Evolutionary conservation across 2,797 vertebrate genomes (phyloP).

Genomic region (Halcyon smyrnensis): DNA sequence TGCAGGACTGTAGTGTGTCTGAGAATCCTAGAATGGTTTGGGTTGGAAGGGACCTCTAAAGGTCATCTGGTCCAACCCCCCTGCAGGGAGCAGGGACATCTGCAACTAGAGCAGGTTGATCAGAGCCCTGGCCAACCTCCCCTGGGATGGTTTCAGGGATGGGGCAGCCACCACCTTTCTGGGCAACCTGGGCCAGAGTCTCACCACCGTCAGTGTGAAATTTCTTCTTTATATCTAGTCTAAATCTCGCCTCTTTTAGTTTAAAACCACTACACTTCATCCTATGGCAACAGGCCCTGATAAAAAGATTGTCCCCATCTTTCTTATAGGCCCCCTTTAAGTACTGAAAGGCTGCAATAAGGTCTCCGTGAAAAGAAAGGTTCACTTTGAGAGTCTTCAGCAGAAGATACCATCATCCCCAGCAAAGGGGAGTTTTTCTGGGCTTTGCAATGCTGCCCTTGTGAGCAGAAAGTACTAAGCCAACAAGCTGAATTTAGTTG

Average conservation of each 20-base stretch:
- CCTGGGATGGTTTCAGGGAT: neutral
- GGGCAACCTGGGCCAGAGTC: neutral
- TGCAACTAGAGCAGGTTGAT: neutral
- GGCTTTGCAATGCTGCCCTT: neutral
- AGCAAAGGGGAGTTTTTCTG: neutral
- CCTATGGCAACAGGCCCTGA: neutral
- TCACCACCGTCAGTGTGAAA: neutral
- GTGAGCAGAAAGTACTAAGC: neutral
- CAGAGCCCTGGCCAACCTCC: neutral
- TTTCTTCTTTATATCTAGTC: neutral
- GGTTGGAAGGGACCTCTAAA: neutral
- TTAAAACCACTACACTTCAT: neutral
- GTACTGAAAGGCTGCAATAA: neutral
- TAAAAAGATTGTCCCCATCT: neutral
- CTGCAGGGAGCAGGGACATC: too few relatives aligned
- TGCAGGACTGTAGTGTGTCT: accelerated
- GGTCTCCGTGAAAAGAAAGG: neutral
- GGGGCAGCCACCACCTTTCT: neutral
- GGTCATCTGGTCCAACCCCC: neutral
- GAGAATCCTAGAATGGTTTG: neutral
- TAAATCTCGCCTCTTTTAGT: neutral
- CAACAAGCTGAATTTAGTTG: neutral
- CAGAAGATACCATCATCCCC: neutral
- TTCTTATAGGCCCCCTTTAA: neutral
- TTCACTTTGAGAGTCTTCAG: neutral